phyloP scores from a whole-genome alignment of 1,140 invertebrate genomes.

The Drosophila obscura region DNA sequence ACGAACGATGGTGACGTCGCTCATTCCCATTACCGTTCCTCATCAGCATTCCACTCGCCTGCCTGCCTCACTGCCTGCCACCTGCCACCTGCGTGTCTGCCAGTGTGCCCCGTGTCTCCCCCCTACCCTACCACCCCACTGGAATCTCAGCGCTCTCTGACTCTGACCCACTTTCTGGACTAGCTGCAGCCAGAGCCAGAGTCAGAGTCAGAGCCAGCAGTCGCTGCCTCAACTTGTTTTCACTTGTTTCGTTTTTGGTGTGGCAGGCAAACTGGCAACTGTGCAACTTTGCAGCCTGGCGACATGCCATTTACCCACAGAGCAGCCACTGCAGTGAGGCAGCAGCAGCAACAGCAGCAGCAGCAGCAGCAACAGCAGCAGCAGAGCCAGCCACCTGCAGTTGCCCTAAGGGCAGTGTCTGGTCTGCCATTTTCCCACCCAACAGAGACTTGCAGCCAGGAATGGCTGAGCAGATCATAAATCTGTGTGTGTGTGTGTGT shows the following conservation, averaged over 20 bases:
- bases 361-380: no score
- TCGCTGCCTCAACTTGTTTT: constrained; percentile 74
- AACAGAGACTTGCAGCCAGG: no score
- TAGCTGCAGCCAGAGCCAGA: constrained; percentile 8
- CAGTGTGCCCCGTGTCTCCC: constrained; percentile 10
- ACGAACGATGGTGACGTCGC: constrained; percentile 42
- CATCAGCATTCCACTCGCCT: constrained; percentile 52
- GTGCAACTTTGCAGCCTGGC: constrained; percentile 31
- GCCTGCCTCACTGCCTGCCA: constrained; percentile 27
- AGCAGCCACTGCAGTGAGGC: no score
- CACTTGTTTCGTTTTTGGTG: constrained; percentile 77
- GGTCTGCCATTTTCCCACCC: constrained; percentile 35
- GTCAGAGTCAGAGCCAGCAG: no score
- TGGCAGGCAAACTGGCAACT: constrained; percentile 33
- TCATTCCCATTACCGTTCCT: constrained; percentile 40
- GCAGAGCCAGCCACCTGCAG: constrained; percentile 53
- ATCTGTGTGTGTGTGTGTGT: constrained; percentile 19
- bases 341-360: no score
- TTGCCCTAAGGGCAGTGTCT: constrained; percentile 56
- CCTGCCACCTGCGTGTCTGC: constrained; percentile 69
- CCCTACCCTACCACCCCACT: constrained; percentile 26
- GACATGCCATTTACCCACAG: constrained; percentile 21
- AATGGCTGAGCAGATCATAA: constrained; percentile 23
- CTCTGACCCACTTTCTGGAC: constrained; percentile 73
- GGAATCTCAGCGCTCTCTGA: constrained; percentile 46